phyloP scores from a whole-genome alignment of 2,113 vertebrate species.

The Numenius arquata region DNA sequence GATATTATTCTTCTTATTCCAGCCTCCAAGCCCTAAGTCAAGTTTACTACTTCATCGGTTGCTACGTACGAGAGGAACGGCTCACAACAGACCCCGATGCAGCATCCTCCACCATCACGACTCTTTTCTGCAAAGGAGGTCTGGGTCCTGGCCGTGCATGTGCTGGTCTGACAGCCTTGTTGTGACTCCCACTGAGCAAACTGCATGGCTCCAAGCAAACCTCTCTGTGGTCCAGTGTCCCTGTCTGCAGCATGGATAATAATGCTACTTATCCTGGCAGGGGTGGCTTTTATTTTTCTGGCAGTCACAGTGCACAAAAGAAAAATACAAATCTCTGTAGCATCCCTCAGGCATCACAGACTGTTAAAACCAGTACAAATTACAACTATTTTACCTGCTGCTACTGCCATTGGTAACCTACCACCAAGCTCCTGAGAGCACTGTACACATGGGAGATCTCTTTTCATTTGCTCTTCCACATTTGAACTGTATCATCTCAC shows the following conservation, averaged over 20 bases:
- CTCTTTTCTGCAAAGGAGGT: not conserved
- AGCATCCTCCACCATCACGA: not conserved
- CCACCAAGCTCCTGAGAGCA: not conserved
- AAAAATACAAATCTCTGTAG: not conserved
- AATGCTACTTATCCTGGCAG: not conserved
- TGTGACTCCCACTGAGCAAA: not conserved
- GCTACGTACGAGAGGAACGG: not conserved
- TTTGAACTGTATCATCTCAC: not conserved
- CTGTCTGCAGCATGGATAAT: not conserved
- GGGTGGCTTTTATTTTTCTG: slow-evolving; percentile 12
- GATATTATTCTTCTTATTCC: not conserved
- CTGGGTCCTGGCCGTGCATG: not conserved
- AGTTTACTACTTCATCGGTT: not conserved
- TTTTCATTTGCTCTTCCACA: not conserved
- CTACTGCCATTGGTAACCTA: not conserved
- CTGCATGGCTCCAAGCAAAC: not conserved
- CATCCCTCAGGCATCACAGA: not conserved
- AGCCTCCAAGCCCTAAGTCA: not conserved
- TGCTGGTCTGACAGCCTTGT: not conserved
- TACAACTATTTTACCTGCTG: not conserved
- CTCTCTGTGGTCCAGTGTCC: not conserved
- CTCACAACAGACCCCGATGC: accelerated
- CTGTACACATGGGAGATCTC: not conserved
- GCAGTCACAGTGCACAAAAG: not conserved
- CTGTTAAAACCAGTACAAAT: not conserved